Evolutionary conservation across 1,140 invertebrate genomes (phyloP), one percentile per base, ranked within the genome.

Genomic region (Drosophila pseudoananassae): DNA sequence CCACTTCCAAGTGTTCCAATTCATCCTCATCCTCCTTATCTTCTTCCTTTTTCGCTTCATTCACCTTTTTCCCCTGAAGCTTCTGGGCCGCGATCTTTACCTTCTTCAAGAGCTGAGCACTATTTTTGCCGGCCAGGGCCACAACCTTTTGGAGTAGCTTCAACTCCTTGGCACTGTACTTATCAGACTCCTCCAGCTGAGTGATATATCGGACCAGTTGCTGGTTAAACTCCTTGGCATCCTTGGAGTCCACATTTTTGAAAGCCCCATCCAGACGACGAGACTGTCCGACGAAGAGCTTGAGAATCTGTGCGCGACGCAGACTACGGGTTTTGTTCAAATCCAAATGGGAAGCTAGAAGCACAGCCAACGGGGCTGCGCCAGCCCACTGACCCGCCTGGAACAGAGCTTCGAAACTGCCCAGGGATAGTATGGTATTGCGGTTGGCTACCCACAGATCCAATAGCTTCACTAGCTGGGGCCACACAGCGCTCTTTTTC

Each of bases 351-450:
- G 38, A 29, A 0, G 38, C 55, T 1, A 84, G 23, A 5, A 31
- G 29, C 6, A 29, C 12, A 3, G 68, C 53, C 31, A 85, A 5
- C 0, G 66, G 47, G 0, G 25, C 40, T 1, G 50, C 47, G 4
- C 83, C 82, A 2, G n/a, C 17, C 83, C 83, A 88, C 10, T 63
- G 4, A 12, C 20, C 50, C 0, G 56, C 20, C 5, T 36, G 14
- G 10, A 88, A 54, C 0, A 87, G 52, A 1, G 66, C 58, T 27
- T 78, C 78, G 20, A 82, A 78, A 29, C 59, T 77, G 27, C 36
- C 68, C 1, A 87, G 15, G 3, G 63, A 59, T 1, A 63, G 46
- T 4, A 40, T 43, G 10, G 43, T 82, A 40, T 66, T 10, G 14
- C 66, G 4, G 10, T 49, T 20, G 71, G 36, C 68, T 40, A 81